Evolutionary conservation across 2,888 invertebrate genomes (phyloP).

Genomic region (Leptopilina syphax): DNA sequence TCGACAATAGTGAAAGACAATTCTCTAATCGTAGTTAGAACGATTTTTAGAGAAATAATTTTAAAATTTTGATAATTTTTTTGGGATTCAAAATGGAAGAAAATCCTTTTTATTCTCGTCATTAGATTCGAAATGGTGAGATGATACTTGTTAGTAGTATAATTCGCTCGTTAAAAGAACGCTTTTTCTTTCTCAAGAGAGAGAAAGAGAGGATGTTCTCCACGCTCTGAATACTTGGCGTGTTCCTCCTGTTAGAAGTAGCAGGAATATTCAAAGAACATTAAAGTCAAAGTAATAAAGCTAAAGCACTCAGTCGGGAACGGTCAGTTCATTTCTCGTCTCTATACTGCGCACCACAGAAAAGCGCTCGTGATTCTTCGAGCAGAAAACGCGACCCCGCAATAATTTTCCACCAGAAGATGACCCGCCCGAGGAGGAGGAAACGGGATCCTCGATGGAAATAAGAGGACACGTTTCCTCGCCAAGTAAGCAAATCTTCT

Average conservation of each 20-base stretch:
- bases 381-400: slow-evolving; percentile 3
- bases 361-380: background rate
- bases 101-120: too few species aligned
- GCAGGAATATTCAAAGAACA: slow-evolving; percentile 22
- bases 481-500: slow-evolving; percentile 21
- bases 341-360: background rate
- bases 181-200: background rate
- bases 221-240: slow-evolving; percentile 27
- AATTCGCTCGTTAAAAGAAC: slow-evolving; percentile 14
- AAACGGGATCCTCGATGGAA: background rate
- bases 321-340: slow-evolving; percentile 30
- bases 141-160: too few species aligned
- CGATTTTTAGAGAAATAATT: too few species aligned
- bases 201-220: slow-evolving; percentile 15
- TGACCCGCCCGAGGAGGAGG: slow-evolving; percentile 23
- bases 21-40: too few species aligned
- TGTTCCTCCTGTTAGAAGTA: slow-evolving; percentile 16
- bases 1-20: too few species aligned
- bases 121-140: too few species aligned
- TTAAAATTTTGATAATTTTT: too few species aligned
- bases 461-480: slow-evolving; percentile 10
- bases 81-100: too few species aligned
- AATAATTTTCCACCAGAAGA: slow-evolving; percentile 3
- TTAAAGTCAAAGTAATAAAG: slow-evolving; percentile 34
- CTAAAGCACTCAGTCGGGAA: slow-evolving; percentile 17